Evolutionary conservation across 2,113 vertebrate genomes (phyloP), one percentile per base, ranked within the genome.

Genomic region (Crotophaga sulcirostris): DNA sequence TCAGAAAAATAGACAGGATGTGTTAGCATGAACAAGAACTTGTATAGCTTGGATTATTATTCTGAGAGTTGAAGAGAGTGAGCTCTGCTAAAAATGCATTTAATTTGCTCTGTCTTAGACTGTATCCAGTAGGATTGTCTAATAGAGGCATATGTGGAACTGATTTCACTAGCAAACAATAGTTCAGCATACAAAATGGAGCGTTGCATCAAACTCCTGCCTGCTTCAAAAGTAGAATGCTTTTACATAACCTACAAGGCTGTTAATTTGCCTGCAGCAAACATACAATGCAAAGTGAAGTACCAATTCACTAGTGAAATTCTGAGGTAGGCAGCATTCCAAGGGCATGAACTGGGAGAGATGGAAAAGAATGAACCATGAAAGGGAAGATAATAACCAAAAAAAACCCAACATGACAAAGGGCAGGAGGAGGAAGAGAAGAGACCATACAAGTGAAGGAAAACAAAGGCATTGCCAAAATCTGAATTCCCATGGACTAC

Each of bases 141-240:
- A 93, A 60, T 44, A 95, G 34, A 92, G 82, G 73, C 95, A 89
- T 87, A 93, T 92, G 95, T 47, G 44, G 89, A 92, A 96, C 26
- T 81, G 68, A 89, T 82, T 97, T 89, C 90, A 89, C 77, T 26
- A 92, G 83, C 79, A 96, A 96, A 94, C 85, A 92, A 83, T 94
- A 90, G 64, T 40, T 94, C 76, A 81, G 87, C 3, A 0, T 54
- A 84, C 72, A 93, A 94, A 96, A 94, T 63, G 92, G 47, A 95
- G 74, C 40, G 38, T 56, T 96, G 78, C 70, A 93, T 63, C 84
- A 87, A 90, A 95, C 63, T 69, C 67, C 87, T 4, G 52, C 80
- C 89, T 79, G 81, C 77, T 91, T 56, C 81, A 44, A 67, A 88
- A 85, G 72, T 82, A 81, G 38, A 94, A 95, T 63, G 76, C 64